These are phyloP conservation scores for Nilaparvata lugens DNA, from an alignment of 1,140 invertebrate species.

Conservation along the genomic window DNA sequence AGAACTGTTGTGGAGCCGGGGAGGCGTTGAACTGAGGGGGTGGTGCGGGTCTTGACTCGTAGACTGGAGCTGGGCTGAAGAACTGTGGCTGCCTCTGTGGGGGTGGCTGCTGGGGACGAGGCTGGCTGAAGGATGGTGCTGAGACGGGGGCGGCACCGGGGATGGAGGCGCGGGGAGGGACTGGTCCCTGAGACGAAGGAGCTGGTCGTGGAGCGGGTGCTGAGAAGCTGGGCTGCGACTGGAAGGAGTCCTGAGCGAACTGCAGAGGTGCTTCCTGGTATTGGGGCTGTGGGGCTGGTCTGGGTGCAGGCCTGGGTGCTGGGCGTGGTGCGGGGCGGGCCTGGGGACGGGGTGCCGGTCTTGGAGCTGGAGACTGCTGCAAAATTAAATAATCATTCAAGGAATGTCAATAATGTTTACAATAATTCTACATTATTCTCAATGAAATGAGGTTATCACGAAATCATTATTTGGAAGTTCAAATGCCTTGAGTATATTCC, in stretches of 20 bases:
- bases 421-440: too few species aligned
- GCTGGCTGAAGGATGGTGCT: slow-evolving; percentile 18
- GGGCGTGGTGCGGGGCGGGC: slow-evolving; percentile 32
- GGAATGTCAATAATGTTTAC: too few species aligned
- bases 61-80: slow-evolving; percentile 11
- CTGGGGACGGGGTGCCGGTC: slow-evolving; percentile 32
- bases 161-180: slow-evolving; percentile 16
- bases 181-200: slow-evolving; percentile 11
- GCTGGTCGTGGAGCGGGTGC: slow-evolving; percentile 13
- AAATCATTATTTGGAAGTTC: too few species aligned
- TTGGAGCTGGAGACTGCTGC: slow-evolving; percentile 19
- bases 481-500: too few species aligned
- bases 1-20: slow-evolving; percentile 21
- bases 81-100: slow-evolving; percentile 6
- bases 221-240: slow-evolving; percentile 10
- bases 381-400: too few species aligned
- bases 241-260: slow-evolving; percentile 8
- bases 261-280: slow-evolving; percentile 1
- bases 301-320: slow-evolving; percentile 25
- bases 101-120: slow-evolving; percentile 7
- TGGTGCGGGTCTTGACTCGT: slow-evolving; percentile 18
- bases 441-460: too few species aligned
- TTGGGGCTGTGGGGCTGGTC: slow-evolving; percentile 23
- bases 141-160: slow-evolving; percentile 10
- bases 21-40: slow-evolving; percentile 33